Evolutionary conservation across 2,113 vertebrate genomes (phyloP).

Genomic region (Muntiacus muntjak): DNA sequence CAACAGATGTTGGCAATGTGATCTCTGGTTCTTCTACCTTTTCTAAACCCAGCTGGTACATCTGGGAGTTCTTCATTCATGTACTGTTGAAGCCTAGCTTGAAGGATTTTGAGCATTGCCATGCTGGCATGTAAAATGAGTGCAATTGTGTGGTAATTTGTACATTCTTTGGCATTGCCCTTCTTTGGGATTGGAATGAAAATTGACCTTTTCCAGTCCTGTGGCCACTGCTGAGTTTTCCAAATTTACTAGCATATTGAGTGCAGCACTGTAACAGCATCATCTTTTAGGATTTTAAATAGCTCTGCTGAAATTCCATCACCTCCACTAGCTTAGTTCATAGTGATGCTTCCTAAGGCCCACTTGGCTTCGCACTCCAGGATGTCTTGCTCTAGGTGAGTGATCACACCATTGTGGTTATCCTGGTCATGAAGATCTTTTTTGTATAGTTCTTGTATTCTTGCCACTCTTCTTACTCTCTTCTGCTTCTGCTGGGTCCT

Average conservation of each 20-base stretch:
- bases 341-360: background rate
- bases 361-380: accelerated
- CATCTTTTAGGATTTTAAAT: background rate
- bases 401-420: background rate
- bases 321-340: background rate
- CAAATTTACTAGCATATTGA: background rate
- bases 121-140: background rate
- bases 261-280: background rate
- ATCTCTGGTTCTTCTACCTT: background rate
- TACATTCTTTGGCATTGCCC: background rate
- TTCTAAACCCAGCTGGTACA: background rate
- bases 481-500: background rate
- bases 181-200: background rate
- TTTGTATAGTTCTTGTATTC: background rate
- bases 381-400: background rate
- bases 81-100: background rate
- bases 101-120: background rate
- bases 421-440: background rate
- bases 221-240: background rate
- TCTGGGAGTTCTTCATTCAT: background rate
- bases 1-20: background rate
- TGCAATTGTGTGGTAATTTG: background rate
- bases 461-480: background rate
- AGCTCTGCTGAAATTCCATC: background rate
- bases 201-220: background rate